Evolutionary conservation across 2,888 invertebrate genomes (phyloP).

Genomic region (Ectobius pallidus): DNA sequence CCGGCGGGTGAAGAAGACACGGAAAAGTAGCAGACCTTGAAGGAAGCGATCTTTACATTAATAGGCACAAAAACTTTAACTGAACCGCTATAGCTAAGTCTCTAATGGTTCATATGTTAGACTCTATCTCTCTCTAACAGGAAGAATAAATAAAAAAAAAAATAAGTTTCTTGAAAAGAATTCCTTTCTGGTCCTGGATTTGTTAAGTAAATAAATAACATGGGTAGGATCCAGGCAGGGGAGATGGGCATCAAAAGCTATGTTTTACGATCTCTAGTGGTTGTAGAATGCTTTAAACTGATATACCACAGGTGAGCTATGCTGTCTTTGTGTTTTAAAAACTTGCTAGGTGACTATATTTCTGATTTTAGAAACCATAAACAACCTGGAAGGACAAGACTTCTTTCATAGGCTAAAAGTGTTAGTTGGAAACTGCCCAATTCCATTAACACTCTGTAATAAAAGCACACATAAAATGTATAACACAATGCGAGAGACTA

Average conservation of each 20-base stretch:
- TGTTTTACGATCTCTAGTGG: not conserved
- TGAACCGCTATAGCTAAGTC: constrained; percentile 15
- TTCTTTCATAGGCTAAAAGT: constrained; percentile 19
- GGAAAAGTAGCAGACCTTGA: constrained; percentile 25
- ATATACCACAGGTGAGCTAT: not conserved
- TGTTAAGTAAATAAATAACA: constrained; percentile 34
- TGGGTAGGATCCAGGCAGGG: not conserved
- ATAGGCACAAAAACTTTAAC: not conserved
- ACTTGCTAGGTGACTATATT: not conserved
- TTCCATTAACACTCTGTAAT: constrained; percentile 23
- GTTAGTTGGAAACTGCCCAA: constrained; percentile 17
- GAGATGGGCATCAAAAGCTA: not conserved
- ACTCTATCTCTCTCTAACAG: too few relatives aligned
- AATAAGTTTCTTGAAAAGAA: not conserved
- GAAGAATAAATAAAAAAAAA: too few relatives aligned
- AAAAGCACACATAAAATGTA: constrained; percentile 11
- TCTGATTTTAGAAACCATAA: constrained; percentile 8
- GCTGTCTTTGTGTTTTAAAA: not conserved
- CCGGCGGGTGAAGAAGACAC: constrained; percentile 16
- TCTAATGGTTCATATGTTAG: constrained; percentile 16
- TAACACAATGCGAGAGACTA: too few relatives aligned
- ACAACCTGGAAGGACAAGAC: constrained; percentile 8
- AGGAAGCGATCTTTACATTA: not conserved
- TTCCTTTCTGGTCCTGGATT: not conserved
- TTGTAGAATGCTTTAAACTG: too few relatives aligned